Conservation (phyloP, 2,888 invertebrate species). For the Nyleta sp. region DNA sequence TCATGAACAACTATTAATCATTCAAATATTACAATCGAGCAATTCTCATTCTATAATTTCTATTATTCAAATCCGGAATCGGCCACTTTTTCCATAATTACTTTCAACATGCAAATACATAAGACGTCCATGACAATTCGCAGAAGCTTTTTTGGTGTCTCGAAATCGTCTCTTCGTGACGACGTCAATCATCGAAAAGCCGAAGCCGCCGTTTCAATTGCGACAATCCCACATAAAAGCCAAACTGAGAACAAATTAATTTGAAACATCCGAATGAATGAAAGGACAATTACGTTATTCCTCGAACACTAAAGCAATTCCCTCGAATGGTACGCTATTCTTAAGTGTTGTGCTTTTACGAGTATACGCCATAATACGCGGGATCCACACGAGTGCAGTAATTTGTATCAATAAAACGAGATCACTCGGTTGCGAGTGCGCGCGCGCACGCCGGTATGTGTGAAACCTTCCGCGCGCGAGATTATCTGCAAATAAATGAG, state of each 20-base stretch:
- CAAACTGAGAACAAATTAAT: constrained; percentile 54
- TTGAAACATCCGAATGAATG: constrained; percentile 40
- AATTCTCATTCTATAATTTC: no score
- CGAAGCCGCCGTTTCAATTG: constrained; percentile 30
- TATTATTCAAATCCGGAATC: no score
- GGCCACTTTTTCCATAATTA: no score
- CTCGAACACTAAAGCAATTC: constrained; percentile 49
- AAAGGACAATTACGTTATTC: constrained; percentile 52
- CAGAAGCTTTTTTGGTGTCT: no score
- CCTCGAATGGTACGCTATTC: constrained; percentile 33
- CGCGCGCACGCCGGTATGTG: constrained; percentile 8
- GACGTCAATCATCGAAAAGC: constrained; percentile 17
- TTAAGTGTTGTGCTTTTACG: constrained; percentile 47
- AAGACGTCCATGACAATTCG: no score
- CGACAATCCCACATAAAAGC: constrained; percentile 35
- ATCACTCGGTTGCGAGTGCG: constrained; percentile 31
- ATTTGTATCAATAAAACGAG: constrained; percentile 62
- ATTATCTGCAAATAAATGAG: constrained; percentile 62
- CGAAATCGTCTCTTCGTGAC: constrained; percentile 20
- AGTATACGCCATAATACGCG: constrained; percentile 38
- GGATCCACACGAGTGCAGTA: constrained; percentile 52
- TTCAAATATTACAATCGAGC: no score
- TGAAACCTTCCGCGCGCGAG: constrained; percentile 35
- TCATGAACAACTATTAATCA: no score
- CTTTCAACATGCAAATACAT: no score